phyloP scores from a whole-genome alignment of 2,888 invertebrate species.

The Drosophila histrio region DNA sequence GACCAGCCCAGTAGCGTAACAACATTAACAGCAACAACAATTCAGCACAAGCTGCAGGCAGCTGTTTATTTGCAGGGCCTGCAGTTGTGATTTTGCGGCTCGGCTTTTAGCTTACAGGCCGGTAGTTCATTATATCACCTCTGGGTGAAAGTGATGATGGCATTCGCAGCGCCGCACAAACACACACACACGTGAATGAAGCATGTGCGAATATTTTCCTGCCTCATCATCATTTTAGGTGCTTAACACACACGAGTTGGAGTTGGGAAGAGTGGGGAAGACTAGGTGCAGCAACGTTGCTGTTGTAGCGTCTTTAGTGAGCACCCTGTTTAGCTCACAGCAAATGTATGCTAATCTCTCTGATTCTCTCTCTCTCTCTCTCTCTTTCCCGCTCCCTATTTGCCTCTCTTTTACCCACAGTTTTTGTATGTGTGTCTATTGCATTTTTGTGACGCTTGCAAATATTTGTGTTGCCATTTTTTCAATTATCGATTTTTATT shows the following conservation, averaged over 20 bases:
- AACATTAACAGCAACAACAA: conserved; percentile 9
- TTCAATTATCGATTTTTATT: conserved; percentile 73
- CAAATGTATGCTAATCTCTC: conserved; percentile 55
- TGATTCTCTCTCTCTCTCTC: neutral
- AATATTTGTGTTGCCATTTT: conserved; percentile 70
- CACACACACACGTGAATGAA: conserved; percentile 38
- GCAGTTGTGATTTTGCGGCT: conserved; percentile 45
- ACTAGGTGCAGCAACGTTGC: conserved; percentile 20
- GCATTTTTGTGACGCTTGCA: conserved; percentile 44
- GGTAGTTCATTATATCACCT: conserved; percentile 80
- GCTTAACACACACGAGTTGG: conserved; percentile 16
- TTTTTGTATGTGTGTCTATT: conserved; percentile 26
- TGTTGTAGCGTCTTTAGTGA: conserved; percentile 2
- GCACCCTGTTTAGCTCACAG: conserved; percentile 15
- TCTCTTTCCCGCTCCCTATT: neutral
- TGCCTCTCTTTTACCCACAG: neutral
- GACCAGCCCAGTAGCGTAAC: neutral
- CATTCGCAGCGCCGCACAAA: conserved; percentile 51
- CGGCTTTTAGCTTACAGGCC: conserved; percentile 53
- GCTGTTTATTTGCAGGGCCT: conserved; percentile 28
- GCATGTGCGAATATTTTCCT: conserved; percentile 74
- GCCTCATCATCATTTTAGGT: conserved; percentile 58
- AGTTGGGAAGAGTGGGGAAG: neutral
- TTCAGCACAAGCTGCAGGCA: conserved; percentile 5
- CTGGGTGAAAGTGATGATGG: conserved; percentile 81